Conservation (phyloP, 1,140 invertebrate species). For the Temnothorax curvispinosus region DNA sequence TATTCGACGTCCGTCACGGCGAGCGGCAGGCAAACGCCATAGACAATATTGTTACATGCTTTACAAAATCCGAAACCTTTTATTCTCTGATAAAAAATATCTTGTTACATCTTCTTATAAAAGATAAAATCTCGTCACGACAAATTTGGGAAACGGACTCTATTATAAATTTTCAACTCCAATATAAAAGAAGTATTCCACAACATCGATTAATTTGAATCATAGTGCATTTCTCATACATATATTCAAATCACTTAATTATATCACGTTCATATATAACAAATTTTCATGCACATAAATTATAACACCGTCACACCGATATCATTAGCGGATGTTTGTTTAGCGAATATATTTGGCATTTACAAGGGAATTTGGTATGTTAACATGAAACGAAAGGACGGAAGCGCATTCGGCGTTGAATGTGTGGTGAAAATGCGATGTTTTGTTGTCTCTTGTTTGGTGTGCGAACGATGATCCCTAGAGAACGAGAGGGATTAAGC, state of each 20-base stretch:
- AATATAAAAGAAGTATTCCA: not conserved
- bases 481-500: constrained; percentile 61
- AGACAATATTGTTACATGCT: not conserved
- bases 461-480: not conserved
- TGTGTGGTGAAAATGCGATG: not conserved
- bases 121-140: not conserved
- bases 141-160: not conserved
- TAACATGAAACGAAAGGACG: not conserved
- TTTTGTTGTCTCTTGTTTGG: constrained; percentile 1
- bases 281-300: not conserved
- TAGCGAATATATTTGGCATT: not conserved
- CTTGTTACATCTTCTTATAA: not conserved
- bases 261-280: not conserved
- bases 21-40: not conserved
- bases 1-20: constrained; percentile 26
- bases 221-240: not conserved
- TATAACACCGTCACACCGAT: not conserved
- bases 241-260: not conserved
- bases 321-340: not conserved
- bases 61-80: not conserved
- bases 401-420: not conserved
- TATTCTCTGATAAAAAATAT: constrained; percentile 33
- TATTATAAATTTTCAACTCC: not conserved
- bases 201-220: not conserved
- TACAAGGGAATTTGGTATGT: not conserved